Percentiles rank a stretch among this genome's conserved stretches.
Evolutionary conservation across 2,113 vertebrate species (phyloP).

Genomic region (Dasyornis broadbenti): DNA sequence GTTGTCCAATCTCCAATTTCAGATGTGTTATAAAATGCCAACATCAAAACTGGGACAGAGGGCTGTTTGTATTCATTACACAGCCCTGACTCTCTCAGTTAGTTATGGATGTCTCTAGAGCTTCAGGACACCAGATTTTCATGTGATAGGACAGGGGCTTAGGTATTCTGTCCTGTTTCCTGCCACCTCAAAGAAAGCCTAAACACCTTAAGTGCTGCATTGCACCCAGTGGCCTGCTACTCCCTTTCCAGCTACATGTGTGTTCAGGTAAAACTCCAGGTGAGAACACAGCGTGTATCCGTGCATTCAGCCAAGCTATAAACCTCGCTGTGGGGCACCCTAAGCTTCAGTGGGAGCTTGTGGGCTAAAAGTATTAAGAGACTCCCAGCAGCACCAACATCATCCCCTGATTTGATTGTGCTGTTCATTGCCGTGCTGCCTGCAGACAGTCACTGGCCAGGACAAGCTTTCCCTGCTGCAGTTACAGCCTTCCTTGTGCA

Average conservation of each 20-base stretch:
- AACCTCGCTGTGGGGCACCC: neutral
- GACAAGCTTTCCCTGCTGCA: neutral
- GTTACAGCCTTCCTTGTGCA: neutral
- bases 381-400: neutral
- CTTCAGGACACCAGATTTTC: neutral
- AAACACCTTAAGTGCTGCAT: neutral
- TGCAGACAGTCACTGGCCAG: neutral
- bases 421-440: fast-evolving
- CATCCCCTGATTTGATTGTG: neutral
- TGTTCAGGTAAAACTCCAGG: neutral
- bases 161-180: neutral
- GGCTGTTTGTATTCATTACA: neutral
- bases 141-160: neutral
- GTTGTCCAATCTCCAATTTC: neutral
- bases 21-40: neutral
- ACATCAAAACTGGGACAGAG: neutral
- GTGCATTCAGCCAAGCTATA: neutral
- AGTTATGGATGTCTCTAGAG: neutral
- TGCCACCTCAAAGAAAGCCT: neutral
- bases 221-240: neutral
- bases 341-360: neutral
- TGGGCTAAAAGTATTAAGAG: neutral
- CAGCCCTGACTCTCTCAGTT: neutral
- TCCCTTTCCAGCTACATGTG: fast-evolving
- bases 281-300: neutral